Base-by-base conservation (phyloP, 2,888 invertebrate species). In the Gnatocerus cornutus region DNA sequence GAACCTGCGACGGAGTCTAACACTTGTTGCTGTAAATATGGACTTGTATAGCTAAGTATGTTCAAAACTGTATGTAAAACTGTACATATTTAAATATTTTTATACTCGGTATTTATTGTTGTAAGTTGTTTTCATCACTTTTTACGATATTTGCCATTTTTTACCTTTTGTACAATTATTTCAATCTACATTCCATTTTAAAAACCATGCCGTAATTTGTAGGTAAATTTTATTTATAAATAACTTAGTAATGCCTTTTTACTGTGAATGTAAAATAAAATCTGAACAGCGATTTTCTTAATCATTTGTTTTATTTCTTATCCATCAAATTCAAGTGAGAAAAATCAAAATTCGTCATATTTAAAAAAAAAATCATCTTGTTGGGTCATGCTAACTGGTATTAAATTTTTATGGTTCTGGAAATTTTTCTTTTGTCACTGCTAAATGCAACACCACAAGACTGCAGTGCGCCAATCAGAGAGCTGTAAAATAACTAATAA, bases 31-130 rank as follows among this genome's bases (percentile, higher is more conserved):
- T 82, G 81, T 82, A 81, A 71, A 81, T 81, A 82, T 68, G 77
- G 76, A 81, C 77, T 77, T 81, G 82, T 81, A 81, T 79, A 81
- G 77, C 77, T 81, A 80, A 81, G 76, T 77, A 81, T 80, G 74
- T 73, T 73, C 68, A 74, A 76, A 78, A 75, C 66, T 76, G 75
- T 75, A 74, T 79, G 77, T 77, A 75, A 79, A 77, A 74, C 71
- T 71, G 82, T 81, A 81, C 55, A 81, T 80, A 79, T 78, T 78
- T 80, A 78, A 79, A 79, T 78, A 79, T 74, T 77, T 64, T 75
- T 77, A 74, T 75, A 75, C 69, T 73, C 71, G 72, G 66, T 81
- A 81, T 82, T 82, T 82, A 82, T 82, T 81, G 76, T 81, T 76
- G 71, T 74, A 76, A 72, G 71, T 56, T 66, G 69, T 53, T 33